Percentiles rank a stretch among this genome's conserved stretches.
Conservation (phyloP, 2,888 invertebrate species). For the Gandaritis pyraliata region DNA sequence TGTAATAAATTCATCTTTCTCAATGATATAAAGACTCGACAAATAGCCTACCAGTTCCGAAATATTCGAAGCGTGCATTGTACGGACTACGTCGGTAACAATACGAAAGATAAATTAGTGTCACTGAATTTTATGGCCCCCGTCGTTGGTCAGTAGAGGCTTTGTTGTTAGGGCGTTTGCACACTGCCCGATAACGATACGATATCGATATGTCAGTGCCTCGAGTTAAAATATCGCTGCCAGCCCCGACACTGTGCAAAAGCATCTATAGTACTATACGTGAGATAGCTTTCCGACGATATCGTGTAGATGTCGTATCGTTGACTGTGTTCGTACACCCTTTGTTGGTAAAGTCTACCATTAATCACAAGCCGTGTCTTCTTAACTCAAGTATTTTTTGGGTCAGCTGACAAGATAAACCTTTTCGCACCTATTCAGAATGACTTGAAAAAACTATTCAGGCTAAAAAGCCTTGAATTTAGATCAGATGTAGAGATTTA, state of each 20-base stretch:
- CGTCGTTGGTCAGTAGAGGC: conserved; percentile 51
- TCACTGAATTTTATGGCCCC: conserved; percentile 36
- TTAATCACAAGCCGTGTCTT: conserved; percentile 57
- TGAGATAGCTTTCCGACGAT: no score
- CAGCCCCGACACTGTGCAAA: no score
- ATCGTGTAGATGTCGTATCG: no score
- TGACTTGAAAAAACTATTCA: conserved; percentile 47
- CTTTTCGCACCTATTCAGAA: conserved; percentile 54
- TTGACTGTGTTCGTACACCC: conserved; percentile 22
- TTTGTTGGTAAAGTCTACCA: conserved; percentile 55
- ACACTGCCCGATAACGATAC: no score
- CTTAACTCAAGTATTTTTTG: conserved; percentile 55
- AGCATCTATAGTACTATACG: no score
- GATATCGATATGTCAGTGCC: no score
- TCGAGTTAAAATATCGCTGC: no score
- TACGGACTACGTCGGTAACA: conserved; percentile 16
- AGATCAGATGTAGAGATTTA: conserved; percentile 40
- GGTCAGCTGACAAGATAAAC: conserved; percentile 56
- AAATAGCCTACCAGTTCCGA: not conserved
- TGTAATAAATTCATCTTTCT: no score
- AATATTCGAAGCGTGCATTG: conserved; percentile 10
- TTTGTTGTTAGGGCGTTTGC: conserved; percentile 50
- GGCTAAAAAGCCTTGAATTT: conserved; percentile 31
- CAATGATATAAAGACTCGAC: no score
- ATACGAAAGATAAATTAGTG: conserved; percentile 50